phyloP scores from a whole-genome alignment of 2,113 vertebrate species.

The Grammomys surdaster region DNA sequence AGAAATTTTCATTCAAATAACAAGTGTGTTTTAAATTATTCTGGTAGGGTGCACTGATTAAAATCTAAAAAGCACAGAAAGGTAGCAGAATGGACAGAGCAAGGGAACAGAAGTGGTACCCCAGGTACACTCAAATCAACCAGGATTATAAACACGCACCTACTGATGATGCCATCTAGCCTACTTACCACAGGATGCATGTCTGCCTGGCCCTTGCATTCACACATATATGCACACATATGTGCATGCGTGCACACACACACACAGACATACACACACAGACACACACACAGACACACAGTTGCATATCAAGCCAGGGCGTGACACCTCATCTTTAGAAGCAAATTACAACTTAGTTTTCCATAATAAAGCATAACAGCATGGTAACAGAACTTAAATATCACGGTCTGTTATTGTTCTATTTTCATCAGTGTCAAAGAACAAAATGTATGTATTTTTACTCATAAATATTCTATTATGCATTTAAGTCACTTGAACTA shows the following conservation, averaged over 20 bases:
- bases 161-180: neutral
- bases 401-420: neutral
- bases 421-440: constrained; percentile 25
- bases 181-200: neutral
- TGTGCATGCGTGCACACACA: neutral
- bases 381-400: constrained; percentile 22
- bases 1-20: constrained; percentile 58
- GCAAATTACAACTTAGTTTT: neutral
- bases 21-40: constrained; percentile 53
- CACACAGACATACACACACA: neutral
- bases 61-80: neutral
- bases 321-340: constrained; percentile 43
- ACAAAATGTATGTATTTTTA: constrained; percentile 23
- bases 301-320: neutral
- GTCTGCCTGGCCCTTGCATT: neutral
- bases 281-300: neutral
- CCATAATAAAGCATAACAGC: neutral
- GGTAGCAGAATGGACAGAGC: neutral
- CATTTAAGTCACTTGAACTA: constrained; percentile 46
- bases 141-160: neutral
- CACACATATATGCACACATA: neutral
- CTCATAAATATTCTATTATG: constrained; percentile 5
- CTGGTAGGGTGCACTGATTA: neutral
- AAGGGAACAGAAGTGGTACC: neutral
- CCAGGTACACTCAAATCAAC: neutral